Percentiles rank a stretch among this genome's conserved stretches.
These are phyloP conservation scores for Nycticorax nycticorax DNA, from an alignment of 2,113 vertebrate species.

Conservation along the genomic window DNA sequence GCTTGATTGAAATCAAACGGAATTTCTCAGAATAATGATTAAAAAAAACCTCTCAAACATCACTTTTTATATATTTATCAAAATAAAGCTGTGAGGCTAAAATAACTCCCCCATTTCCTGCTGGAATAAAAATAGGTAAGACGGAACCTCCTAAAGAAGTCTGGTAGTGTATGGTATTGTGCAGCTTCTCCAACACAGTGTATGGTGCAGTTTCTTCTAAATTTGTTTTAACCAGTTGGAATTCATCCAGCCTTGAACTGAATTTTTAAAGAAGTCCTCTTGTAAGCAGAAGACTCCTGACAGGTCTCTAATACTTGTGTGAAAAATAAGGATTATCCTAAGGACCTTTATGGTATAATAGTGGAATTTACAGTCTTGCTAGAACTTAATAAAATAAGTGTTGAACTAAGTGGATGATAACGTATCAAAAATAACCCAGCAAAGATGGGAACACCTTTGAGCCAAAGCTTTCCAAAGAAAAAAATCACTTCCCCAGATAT, in stretches of 20 bases:
- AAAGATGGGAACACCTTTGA: background rate
- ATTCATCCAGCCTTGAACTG: slow-evolving; percentile 3
- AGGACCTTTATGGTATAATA: background rate
- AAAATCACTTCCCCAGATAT: background rate
- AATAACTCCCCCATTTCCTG: slow-evolving; percentile 17
- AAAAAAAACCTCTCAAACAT: slow-evolving; percentile 8
- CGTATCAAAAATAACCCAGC: background rate
- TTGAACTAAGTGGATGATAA: background rate
- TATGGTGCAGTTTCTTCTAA: slow-evolving; percentile 12
- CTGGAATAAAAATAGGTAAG: background rate
- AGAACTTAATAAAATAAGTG: background rate
- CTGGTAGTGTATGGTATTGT: background rate
- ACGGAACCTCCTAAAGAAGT: background rate
- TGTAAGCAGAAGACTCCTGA: background rate
- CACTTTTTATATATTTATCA: slow-evolving; percentile 38
- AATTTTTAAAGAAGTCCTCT: background rate
- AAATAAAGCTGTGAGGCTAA: slow-evolving; percentile 26
- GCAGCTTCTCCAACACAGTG: background rate
- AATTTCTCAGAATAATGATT: slow-evolving; percentile 6
- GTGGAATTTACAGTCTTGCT: background rate
- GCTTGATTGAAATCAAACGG: slow-evolving; percentile 1
- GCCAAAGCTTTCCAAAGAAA: background rate
- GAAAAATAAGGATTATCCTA: background rate
- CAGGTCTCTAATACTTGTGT: background rate
- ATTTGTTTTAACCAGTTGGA: slow-evolving; percentile 55